Base-by-base conservation (phyloP, 2,113 vertebrate species). In the Eulemur macaco region DNA sequence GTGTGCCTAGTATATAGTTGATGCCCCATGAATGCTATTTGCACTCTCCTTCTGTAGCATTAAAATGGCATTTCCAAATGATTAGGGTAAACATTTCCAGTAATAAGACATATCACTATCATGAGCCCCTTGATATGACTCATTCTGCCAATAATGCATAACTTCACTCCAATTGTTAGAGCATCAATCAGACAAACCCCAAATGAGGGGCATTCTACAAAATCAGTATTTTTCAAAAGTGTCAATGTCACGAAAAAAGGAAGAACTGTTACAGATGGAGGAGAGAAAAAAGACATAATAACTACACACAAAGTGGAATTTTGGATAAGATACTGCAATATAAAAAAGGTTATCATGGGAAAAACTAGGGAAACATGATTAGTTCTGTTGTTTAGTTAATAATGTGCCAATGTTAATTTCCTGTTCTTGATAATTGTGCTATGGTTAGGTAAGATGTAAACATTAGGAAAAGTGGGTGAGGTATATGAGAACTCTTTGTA, bases 41-140 rank as follows among this genome's bases (percentile, higher is more conserved):
- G 6, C 27, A 68, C 60, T 91, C 20, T 50, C 14, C 8, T 45
- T 63, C 81, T 85, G 31, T 4, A 89, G 17, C 50, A 37, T 84
- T 83, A 87, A 78, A 96, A 89, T 74, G 37, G n/a, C 42, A 92
- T 95, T 94, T 94, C 34, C 23, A 29, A 66, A 31, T 83, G 21
- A 31, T 83, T n/a, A 39, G 8, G 42, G n/a, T 31, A 37, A 76
- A 86, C 34, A 76, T 39, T n/a, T 71, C 0, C 14, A 89, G 31
- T 66, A 88, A 77, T 18, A 80, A 87, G 31, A 78, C 10, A 71
- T 50, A 69, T 54, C 64, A 37, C 76, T 25, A 64, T 68, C 27
- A 87, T 18, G 50, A 58, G 13, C 47, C 37, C n/a, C 50, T 82
- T 92, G n/a, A 71, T 85, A 56, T 45, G 63, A 56, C 66, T 12